A percentile compares a stretch with the other conserved stretches of the same genome.
Conservation (phyloP, 2,113 vertebrate species). For the Suncus etruscus region DNA sequence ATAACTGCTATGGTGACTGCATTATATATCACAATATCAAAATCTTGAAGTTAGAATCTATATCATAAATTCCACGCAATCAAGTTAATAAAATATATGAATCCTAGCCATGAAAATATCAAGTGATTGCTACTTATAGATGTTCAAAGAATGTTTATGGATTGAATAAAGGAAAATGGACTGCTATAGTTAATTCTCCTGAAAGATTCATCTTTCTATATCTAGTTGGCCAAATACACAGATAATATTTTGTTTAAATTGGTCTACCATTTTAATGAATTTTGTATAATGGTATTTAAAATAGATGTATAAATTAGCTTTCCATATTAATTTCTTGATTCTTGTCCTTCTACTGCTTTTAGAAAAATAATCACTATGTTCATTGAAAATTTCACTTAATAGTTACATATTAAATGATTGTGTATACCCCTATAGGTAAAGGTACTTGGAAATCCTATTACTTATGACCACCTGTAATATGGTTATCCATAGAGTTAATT, state of each 20-base stretch:
- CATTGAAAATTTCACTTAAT: constrained; percentile 25
- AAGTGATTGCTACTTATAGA: not conserved
- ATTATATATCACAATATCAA: not conserved
- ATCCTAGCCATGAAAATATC: not conserved
- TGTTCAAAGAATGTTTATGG: not conserved
- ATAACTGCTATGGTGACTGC: no score
- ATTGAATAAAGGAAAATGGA: not conserved
- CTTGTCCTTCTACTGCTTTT: not conserved
- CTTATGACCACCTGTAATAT: not conserved
- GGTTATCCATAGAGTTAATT: constrained; percentile 28
- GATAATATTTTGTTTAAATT: constrained; percentile 17
- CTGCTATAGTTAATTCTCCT: not conserved
- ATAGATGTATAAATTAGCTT: not conserved
- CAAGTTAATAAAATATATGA: not conserved
- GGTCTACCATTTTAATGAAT: not conserved
- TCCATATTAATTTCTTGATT: not conserved
- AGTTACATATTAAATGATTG: not conserved
- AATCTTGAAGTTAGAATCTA: not conserved
- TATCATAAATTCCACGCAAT: not conserved
- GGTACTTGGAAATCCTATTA: not conserved
- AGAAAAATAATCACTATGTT: not conserved
- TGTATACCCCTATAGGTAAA: not conserved
- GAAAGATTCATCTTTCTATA: not conserved
- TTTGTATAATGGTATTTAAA: constrained; percentile 2
- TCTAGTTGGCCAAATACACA: not conserved